These are phyloP conservation scores for Cyclophora punctaria DNA, from an alignment of 2,888 invertebrate genomes.

Conservation along the genomic window DNA sequence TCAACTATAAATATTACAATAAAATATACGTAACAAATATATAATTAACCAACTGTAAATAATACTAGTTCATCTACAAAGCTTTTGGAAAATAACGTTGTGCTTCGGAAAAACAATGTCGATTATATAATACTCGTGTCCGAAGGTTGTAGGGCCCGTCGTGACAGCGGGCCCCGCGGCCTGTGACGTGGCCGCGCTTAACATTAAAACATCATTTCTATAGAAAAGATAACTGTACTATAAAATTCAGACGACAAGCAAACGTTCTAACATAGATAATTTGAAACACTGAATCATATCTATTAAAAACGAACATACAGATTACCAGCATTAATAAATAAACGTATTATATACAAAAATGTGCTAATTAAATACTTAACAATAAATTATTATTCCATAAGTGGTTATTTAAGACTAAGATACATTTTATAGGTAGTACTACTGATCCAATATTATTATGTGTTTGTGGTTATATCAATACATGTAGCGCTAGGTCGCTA, in stretches of 20 bases:
- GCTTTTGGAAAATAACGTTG: slow-evolving; percentile 35
- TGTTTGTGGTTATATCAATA: too few species aligned
- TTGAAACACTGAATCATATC: too few species aligned
- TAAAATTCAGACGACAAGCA: too few species aligned
- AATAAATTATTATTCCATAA: slow-evolving; percentile 1
- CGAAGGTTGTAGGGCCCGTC: too few species aligned
- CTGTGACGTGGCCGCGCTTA: too few species aligned
- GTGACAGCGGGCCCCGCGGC: too few species aligned
- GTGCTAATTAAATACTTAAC: slow-evolving; percentile 6
- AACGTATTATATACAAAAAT: slow-evolving; percentile 7
- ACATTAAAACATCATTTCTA: too few species aligned
- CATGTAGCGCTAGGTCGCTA: too few species aligned
- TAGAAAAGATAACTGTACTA: too few species aligned
- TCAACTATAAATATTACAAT: slow-evolving; percentile 30
- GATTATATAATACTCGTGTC: too few species aligned
- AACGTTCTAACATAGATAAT: too few species aligned
- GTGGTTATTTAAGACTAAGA: slow-evolving; percentile 1
- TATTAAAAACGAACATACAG: not conserved
- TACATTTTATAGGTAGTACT: not conserved
- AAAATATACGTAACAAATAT: slow-evolving; percentile 39
- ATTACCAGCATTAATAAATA: slow-evolving; percentile 3
- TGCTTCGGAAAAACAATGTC: too few species aligned
- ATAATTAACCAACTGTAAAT: slow-evolving; percentile 43
- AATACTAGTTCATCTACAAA: slow-evolving; percentile 39
- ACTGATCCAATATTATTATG: not conserved